These are phyloP conservation scores for Anser cygnoides DNA, from an alignment of 2,113 vertebrate genomes.

Conservation along the genomic window DNA sequence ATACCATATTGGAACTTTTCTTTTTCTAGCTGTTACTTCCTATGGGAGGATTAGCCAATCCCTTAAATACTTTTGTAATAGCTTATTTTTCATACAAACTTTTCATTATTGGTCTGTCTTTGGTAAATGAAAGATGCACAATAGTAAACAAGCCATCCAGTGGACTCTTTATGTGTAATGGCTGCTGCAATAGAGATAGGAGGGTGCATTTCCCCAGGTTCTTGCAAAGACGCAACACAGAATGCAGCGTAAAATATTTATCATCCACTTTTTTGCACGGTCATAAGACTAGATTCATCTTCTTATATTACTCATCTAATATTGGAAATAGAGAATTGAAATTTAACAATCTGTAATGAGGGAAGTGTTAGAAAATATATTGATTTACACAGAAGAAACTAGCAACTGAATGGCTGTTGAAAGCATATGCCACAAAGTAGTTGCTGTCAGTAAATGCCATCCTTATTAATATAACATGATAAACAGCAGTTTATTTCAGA, in stretches of 20 bases:
- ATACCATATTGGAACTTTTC: neutral
- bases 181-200: neutral
- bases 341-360: neutral
- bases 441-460: neutral
- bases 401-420: neutral
- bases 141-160: neutral
- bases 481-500: neutral
- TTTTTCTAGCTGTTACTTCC: neutral
- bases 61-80: neutral
- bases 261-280: neutral
- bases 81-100: neutral
- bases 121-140: neutral
- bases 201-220: neutral
- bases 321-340: neutral
- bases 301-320: neutral
- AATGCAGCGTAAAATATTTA: neutral
- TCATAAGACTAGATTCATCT: neutral
- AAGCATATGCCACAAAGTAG: neutral
- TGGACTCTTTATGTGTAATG: neutral
- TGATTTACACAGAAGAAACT: neutral
- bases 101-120: neutral
- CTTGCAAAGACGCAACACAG: neutral
- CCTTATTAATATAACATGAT: neutral
- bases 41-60: neutral
- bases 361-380: neutral